phyloP scores from a whole-genome alignment of 2,113 vertebrate genomes.

The Corythornis madagascariensis region DNA sequence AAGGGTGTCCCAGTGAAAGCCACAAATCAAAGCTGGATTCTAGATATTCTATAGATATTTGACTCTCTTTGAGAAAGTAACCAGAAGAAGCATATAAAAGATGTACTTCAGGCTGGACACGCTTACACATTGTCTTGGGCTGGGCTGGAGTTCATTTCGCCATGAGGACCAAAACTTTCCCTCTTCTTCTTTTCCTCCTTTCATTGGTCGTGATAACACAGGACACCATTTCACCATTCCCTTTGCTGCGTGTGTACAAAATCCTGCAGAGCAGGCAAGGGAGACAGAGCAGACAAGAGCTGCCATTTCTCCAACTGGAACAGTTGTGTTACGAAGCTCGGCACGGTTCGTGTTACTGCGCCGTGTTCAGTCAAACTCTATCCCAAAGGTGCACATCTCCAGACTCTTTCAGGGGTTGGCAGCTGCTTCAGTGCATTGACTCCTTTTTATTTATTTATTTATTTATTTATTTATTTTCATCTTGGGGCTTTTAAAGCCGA shows the following conservation, averaged over 20 bases:
- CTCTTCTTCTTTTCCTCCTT: not conserved
- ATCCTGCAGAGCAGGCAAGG: not conserved
- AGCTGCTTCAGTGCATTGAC: not conserved
- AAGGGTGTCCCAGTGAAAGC: not conserved
- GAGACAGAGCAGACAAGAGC: not conserved
- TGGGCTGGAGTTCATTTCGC: not conserved
- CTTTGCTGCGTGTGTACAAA: not conserved
- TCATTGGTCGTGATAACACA: not conserved
- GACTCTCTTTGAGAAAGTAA: not conserved
- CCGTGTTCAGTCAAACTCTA: not conserved
- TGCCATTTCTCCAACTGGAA: not conserved
- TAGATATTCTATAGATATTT: not conserved
- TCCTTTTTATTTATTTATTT: not conserved
- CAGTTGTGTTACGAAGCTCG: not conserved
- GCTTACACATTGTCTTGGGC: not conserved
- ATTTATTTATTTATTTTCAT: not conserved
- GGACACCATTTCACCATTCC: not conserved
- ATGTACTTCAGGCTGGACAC: not conserved
- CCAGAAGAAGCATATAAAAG: not conserved
- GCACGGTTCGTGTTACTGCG: not conserved
- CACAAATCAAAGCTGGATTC: not conserved
- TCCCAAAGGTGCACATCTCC: slow-evolving; percentile 32
- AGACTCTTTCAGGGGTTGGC: slow-evolving; percentile 5
- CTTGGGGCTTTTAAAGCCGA: slow-evolving; percentile 50
- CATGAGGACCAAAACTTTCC: not conserved